Conservation (phyloP, 2,888 invertebrate species). For the Lithophane ornitopus region DNA sequence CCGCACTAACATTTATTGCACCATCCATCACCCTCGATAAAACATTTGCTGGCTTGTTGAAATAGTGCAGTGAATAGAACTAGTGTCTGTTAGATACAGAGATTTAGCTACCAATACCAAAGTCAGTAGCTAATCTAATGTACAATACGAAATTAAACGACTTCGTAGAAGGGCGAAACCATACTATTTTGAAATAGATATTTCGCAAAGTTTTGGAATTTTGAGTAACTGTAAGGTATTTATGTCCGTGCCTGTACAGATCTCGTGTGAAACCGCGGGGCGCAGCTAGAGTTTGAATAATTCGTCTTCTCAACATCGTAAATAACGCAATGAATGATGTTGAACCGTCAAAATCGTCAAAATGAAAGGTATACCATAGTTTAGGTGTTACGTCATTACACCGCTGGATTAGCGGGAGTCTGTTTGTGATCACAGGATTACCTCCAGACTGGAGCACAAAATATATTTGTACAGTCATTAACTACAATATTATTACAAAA, state of each 20-base stretch:
- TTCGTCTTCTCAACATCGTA: neutral
- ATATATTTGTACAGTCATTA: slow-evolving; percentile 27
- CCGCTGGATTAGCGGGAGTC: neutral
- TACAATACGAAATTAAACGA: neutral
- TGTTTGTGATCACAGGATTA: slow-evolving; percentile 15
- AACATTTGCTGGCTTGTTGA: slow-evolving; percentile 27
- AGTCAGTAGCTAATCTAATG: neutral
- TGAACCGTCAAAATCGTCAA: neutral
- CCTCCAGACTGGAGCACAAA: slow-evolving; percentile 24
- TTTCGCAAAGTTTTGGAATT: too few relatives aligned
- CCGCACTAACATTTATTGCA: slow-evolving; percentile 50
- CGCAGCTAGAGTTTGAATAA: neutral
- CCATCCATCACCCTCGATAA: slow-evolving; percentile 46
- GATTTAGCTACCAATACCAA: neutral
- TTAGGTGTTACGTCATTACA: neutral
- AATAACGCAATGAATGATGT: neutral
- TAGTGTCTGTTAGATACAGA: neutral
- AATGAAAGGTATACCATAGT: neutral
- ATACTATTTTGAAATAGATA: too few relatives aligned
- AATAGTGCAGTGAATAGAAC: slow-evolving; percentile 3
- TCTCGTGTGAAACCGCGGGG: too few relatives aligned
- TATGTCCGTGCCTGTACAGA: neutral
- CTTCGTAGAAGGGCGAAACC: neutral
- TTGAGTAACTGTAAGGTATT: neutral
- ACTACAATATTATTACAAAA: slow-evolving; percentile 19